These are phyloP conservation scores for Nylanderia fulva DNA, from an alignment of 1,140 invertebrate genomes.

Conservation along the genomic window DNA sequence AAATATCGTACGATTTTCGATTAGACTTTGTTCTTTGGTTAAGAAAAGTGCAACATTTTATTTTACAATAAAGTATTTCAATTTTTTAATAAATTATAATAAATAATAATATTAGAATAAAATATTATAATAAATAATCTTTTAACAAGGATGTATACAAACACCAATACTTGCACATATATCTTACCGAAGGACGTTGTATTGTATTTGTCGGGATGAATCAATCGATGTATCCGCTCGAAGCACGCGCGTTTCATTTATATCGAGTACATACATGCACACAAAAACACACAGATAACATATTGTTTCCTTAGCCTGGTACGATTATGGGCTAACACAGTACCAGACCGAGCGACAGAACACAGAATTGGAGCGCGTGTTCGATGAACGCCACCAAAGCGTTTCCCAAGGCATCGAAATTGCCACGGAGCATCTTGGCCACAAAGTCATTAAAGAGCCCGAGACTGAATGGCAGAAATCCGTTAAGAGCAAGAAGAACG, in stretches of 20 bases:
- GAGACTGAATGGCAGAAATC: conserved; percentile 94
- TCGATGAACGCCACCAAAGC: conserved; percentile 92
- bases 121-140: conserved; percentile 20
- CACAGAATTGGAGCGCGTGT: conserved; percentile 94
- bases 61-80: neutral
- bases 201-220: conserved; percentile 5
- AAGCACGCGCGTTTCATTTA: conserved; percentile 61
- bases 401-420: conserved; percentile 88
- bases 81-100: conserved; percentile 16
- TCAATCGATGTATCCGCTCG: conserved; percentile 28
- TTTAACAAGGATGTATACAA: neutral
- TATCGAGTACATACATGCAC: neutral
- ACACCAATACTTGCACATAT: neutral
- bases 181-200: neutral
- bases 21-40: conserved; percentile 39
- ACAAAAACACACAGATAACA: conserved; percentile 46
- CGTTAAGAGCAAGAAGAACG: conserved; percentile 93
- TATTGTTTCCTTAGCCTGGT: conserved; percentile 92
- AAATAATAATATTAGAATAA: conserved; percentile 19
- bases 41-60: conserved; percentile 23
- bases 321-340: conserved; percentile 93
- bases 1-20: conserved; percentile 62
- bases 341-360: conserved; percentile 94
- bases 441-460: conserved; percentile 90
- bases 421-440: conserved; percentile 88